These are phyloP conservation scores for Melinaea marsaeus DNA, from an alignment of 2,888 invertebrate species.

Conservation along the genomic window DNA sequence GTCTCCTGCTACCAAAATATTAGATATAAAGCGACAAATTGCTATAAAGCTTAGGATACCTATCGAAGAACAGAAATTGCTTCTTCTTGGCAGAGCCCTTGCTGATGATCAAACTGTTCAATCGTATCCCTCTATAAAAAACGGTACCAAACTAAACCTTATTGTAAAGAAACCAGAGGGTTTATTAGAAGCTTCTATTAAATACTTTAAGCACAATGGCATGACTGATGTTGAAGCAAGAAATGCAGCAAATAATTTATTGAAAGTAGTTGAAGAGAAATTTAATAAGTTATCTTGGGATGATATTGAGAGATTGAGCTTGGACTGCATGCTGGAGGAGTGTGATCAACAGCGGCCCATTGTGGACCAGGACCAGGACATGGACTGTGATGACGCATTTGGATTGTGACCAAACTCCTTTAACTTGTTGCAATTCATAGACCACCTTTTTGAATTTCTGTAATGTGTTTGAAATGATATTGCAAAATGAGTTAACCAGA, in stretches of 20 bases:
- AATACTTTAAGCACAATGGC: slow-evolving; percentile 79
- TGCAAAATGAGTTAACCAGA: slow-evolving; percentile 10
- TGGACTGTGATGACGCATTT: slow-evolving; percentile 45
- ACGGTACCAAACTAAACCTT: slow-evolving; percentile 85
- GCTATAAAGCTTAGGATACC: slow-evolving; percentile 81
- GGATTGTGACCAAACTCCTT: slow-evolving; percentile 26
- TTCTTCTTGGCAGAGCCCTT: slow-evolving; percentile 84
- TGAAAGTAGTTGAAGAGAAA: slow-evolving; percentile 74
- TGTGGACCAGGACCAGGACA: slow-evolving; percentile 41
- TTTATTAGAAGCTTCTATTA: slow-evolving; percentile 76
- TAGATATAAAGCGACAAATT: slow-evolving; percentile 83
- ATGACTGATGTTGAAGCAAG: slow-evolving; percentile 81
- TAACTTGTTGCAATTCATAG: slow-evolving; percentile 21
- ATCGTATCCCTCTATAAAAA: slow-evolving; percentile 84
- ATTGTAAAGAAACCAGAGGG: slow-evolving; percentile 83
- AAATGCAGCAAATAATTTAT: slow-evolving; percentile 76
- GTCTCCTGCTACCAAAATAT: slow-evolving; percentile 77
- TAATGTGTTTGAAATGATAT: neutral
- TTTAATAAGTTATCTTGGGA: slow-evolving; percentile 77
- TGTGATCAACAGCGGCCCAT: slow-evolving; percentile 27
- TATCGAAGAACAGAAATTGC: slow-evolving; percentile 82
- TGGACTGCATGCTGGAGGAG: slow-evolving; percentile 29
- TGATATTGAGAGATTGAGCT: slow-evolving; percentile 72
- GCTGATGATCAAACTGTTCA: slow-evolving; percentile 83
- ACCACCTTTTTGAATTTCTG: slow-evolving; percentile 7